Conservation (phyloP, 2,797 vertebrate genomes). For the Sebastes baramenuke region DNA sequence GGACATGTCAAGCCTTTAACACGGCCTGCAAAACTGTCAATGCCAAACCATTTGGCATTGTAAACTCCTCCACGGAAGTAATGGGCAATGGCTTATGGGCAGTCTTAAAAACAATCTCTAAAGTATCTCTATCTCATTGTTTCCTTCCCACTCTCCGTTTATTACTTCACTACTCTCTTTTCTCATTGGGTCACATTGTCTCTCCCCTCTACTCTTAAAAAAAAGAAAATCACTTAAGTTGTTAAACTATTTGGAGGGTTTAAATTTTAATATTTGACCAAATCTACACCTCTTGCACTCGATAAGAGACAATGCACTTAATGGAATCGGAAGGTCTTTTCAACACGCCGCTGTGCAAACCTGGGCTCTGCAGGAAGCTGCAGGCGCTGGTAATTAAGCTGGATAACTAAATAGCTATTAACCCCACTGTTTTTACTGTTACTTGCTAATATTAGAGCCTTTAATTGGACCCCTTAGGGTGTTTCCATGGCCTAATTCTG, state of each 20-base stretch:
- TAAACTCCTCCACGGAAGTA: conserved; percentile 56
- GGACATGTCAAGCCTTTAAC: conserved; percentile 37
- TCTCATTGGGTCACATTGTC: not conserved
- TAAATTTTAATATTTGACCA: not conserved
- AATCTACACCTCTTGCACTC: not conserved
- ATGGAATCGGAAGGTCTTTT: not conserved
- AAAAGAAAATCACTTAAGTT: not conserved
- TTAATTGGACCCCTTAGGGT: conserved; percentile 73
- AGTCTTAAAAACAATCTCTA: conserved; percentile 29
- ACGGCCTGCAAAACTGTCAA: conserved; percentile 56
- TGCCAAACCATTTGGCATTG: conserved; percentile 56
- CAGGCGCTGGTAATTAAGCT: conserved; percentile 70
- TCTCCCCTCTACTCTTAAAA: not conserved
- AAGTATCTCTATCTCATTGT: conserved; percentile 2
- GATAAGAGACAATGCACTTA: conserved; percentile 13
- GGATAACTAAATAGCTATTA: conserved; percentile 79
- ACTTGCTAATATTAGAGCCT: conserved; percentile 74
- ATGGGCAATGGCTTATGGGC: conserved; percentile 35
- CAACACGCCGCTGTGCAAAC: conserved; percentile 29
- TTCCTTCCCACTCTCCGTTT: not conserved
- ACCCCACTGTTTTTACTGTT: conserved; percentile 69
- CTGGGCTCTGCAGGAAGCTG: conserved; percentile 47
- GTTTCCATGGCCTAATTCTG: conserved; percentile 74
- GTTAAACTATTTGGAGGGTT: not conserved
- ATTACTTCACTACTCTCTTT: not conserved